Evolutionary conservation across 2,888 invertebrate species (phyloP), one percentile per base, ranked within the genome.

Genomic region (Xestia xanthographa): DNA sequence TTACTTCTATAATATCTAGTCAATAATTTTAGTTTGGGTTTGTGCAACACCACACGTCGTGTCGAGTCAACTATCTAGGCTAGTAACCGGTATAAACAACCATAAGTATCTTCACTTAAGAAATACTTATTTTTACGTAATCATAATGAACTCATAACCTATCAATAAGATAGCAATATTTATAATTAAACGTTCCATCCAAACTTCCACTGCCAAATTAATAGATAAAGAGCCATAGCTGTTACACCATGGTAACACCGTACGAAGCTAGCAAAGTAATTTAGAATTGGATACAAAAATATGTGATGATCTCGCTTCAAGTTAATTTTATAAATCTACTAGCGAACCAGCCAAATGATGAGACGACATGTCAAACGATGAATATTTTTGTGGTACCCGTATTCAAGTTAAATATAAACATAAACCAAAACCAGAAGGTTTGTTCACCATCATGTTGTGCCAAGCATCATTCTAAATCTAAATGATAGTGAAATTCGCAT

Each of bases 21-120:
- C 95, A 95, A 96, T 96, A 95, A 96, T 95, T 95, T 96, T 92
- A 94, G 94, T 94, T 95, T 93, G 92, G 90, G 94, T 95, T 95
- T 95, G 95, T 95, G 96, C 95, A 96, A 96, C 92, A 93, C 91
- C 94, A 94, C 90, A 94, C 93, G 91, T 93, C 92, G 94, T 91
- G 90, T 91, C 87, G 89, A 89, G 85, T 91, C 88, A 91, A 87
- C 90, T 92, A 92, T 92, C 91, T 93, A 90, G 92, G 90, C 92
- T 92, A 91, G 90, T 83, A 89, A 92, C 91, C 88, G 86, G 90
- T 91, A 89, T 84, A 85, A 82, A 88, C 86, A 87, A 88, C 89
- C 75, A 90, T 87, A 88, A 89, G 86, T 90, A 88, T 92, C 91
- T 92, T 92, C 90, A 86, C 83, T 87, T 86, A 85, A 73, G 83